Base-by-base conservation (phyloP, 2,888 invertebrate genomes). In the Machimus rusticus region DNA sequence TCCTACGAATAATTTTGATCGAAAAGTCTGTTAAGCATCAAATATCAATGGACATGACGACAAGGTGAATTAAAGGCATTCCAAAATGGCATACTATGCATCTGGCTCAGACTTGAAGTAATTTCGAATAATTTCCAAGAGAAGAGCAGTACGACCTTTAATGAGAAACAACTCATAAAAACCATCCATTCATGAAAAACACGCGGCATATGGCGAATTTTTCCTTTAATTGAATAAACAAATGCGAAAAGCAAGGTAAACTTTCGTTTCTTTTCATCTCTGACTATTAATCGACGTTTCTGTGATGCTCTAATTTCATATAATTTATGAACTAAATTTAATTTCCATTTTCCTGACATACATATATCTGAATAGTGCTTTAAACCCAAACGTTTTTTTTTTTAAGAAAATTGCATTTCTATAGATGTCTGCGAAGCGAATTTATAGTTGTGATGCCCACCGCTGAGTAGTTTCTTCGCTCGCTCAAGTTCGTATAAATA, bases 141-240 rank as follows among this genome's bases (percentile, higher is more conserved):
- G 34, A 19, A 66, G 37, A 34, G 19, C 14, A 37, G 14, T n/a
- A 8, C 66, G 66, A 82, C 82, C 82, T 82, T 66, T 57, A 28
- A 55, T 82, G 23, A n/a, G 39, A 82, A 82, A 6, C 57, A 79
- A 66, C 51, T 82, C 82, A 82, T 82, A 82, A 82, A 82, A 39
- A 12, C 16, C 57, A 34, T 66, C 37, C 66, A 82, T 57, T 82
- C 57, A 81, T 55, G 46, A 81, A 81, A 81, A 66, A 81, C 37
- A 57, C 34, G 23, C 6, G 66, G 82, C 82, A 57, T 82, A 55
- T 82, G 82, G 82, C 57, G 66, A 82, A n/a, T 82, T 66, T 82
- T 82, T 57, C 57, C 31, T 82, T 82, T 82, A 37, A 34, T 57
- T 34, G 37, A 82, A 39, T 82, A 82, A 82, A 82, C 82, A 82